Evolutionary conservation across 1,140 invertebrate species (phyloP), one percentile per base, ranked within the genome.

Genomic region (Chionoecetes opilio): DNA sequence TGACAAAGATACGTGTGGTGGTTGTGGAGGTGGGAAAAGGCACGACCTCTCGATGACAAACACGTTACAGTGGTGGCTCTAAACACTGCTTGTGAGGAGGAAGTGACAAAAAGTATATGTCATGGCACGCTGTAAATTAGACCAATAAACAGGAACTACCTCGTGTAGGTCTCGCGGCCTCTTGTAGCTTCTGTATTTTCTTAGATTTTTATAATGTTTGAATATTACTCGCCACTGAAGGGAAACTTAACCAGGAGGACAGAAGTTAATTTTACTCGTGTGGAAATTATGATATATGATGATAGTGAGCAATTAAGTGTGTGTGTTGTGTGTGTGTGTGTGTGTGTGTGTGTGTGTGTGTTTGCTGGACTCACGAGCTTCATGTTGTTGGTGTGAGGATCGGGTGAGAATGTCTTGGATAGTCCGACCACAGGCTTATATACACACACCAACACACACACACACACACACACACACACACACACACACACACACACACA

Each of bases 311-410:
- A n/a, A 6, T 0, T 75, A 26, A n/a, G n/a, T n/a, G n/a, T n/a
- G n/a, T n/a, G n/a, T n/a, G n/a, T n/a, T n/a, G n/a, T n/a, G n/a
- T n/a, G n/a, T n/a, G n/a, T n/a, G n/a, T n/a, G 63, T 75, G 63
- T 63, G 53, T 63, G 53, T 63, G 53, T 63, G 53, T 63, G 53
- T 63, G 53, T 63, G 53, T 75, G 63, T 75, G n/a, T 75, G 63
- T 75, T 17, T n/a, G 86, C 41, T 38, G 26, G 9, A 53, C 88
- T 90, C 38, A 90, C 88, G 26, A 90, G 38, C 63, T 90, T 41
- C 53, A 53, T 53, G 88, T 53, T n/a, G n/a, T n/a, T 6, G 41
- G 88, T 90, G 38, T 90, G 88, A 90, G n/a, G 38, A 90, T 29
- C 88, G n/a, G 38, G 0, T 90, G 38, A 90, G 88, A 29, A 90